Evolutionary conservation across 2,113 vertebrate genomes (phyloP).

Genomic region (Pomatostomus ruficeps): DNA sequence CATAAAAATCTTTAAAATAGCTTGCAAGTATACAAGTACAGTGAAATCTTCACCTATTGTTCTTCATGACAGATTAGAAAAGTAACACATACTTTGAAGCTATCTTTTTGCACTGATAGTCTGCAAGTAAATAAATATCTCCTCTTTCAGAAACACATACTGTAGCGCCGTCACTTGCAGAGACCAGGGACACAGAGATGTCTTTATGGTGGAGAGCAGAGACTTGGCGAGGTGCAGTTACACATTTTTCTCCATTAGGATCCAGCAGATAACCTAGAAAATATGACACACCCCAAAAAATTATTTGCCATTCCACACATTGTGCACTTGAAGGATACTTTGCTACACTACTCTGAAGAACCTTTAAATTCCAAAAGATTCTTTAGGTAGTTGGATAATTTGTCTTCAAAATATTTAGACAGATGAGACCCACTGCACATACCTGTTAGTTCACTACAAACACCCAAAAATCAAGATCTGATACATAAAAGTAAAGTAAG

Average conservation of each 20-base stretch:
- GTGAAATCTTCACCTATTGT: background rate
- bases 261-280: constrained; percentile 87
- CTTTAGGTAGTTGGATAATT: background rate
- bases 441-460: background rate
- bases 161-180: constrained; percentile 92
- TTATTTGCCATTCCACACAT: background rate
- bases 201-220: constrained; percentile 93
- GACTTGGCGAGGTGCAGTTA: constrained; percentile 87
- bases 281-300: background rate
- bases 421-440: background rate
- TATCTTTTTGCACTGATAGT: constrained; percentile 97
- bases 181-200: constrained; percentile 80
- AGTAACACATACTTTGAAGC: constrained; percentile 85
- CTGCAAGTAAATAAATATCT: constrained; percentile 89
- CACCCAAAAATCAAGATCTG: background rate
- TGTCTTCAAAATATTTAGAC: background rate
- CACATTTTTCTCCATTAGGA: constrained; percentile 91
- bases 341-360: background rate
- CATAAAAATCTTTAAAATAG: background rate
- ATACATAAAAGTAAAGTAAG: background rate
- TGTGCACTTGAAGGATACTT: background rate
- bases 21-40: background rate
- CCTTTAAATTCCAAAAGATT: background rate
- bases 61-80: background rate
- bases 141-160: constrained; percentile 90